Conservation (phyloP, 2,888 invertebrate genomes). For the Drosophila trichaetosa region DNA sequence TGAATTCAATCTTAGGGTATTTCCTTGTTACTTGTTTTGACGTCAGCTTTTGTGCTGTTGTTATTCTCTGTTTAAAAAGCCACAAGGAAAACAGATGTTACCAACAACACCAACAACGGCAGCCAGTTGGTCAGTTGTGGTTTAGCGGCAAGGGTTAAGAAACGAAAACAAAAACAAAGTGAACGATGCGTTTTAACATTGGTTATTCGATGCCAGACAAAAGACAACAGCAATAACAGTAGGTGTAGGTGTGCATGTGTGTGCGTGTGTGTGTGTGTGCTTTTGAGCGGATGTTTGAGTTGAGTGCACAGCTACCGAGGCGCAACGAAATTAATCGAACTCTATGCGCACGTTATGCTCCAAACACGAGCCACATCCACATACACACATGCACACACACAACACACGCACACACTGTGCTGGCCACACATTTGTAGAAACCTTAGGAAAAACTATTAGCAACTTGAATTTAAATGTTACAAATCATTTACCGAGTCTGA, state of each 20-base stretch:
- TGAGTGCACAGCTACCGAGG: slow-evolving; percentile 80
- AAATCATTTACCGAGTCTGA: background rate
- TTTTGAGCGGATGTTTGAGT: slow-evolving; percentile 75
- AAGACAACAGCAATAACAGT: slow-evolving; percentile 22
- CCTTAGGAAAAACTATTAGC: background rate
- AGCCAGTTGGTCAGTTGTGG: slow-evolving; percentile 63
- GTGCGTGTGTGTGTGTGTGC: slow-evolving; percentile 18
- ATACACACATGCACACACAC: background rate
- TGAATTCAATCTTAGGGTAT: slow-evolving; percentile 2
- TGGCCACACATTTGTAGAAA: background rate
- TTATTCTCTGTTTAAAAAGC: slow-evolving; percentile 29
- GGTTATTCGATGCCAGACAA: slow-evolving; percentile 49
- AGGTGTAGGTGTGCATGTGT: slow-evolving; percentile 32
- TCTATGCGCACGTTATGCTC: slow-evolving; percentile 67
- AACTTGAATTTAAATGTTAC: background rate
- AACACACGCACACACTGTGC: background rate
- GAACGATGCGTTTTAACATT: slow-evolving; percentile 34
- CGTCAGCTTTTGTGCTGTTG: slow-evolving; percentile 16
- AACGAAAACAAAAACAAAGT: slow-evolving; percentile 15
- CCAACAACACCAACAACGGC: slow-evolving; percentile 25
- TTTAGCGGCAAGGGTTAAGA: slow-evolving; percentile 51
- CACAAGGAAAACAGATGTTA: slow-evolving; percentile 56
- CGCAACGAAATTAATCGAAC: slow-evolving; percentile 78
- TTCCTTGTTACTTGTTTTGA: slow-evolving; percentile 10
- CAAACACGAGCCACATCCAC: slow-evolving; percentile 51